phyloP scores from a whole-genome alignment of 2,797 vertebrate species.

The Oreochromis mossambicus region DNA sequence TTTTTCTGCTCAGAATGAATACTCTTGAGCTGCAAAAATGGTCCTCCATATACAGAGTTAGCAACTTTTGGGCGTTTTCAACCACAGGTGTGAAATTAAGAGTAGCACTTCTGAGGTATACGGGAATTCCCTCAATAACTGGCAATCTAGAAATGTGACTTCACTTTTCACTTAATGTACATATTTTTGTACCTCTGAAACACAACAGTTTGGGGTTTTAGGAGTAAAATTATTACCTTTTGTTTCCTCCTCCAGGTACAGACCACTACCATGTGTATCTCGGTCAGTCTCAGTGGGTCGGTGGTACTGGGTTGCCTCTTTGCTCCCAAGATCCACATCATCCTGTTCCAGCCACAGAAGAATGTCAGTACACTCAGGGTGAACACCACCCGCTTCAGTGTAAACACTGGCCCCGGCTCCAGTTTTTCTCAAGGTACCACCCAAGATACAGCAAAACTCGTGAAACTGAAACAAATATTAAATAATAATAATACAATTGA shows the following conservation, averaged over 20 bases:
- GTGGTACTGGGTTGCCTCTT: slow-evolving; percentile 98
- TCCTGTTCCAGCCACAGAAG: slow-evolving; percentile 98
- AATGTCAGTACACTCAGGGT: slow-evolving; percentile 89
- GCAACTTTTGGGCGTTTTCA: neutral
- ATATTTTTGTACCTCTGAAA: neutral
- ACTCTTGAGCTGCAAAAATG: neutral
- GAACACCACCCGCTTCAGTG: slow-evolving; percentile 88
- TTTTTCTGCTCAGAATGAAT: neutral
- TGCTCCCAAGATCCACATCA: slow-evolving; percentile 95
- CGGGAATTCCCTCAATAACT: neutral
- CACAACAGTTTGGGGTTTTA: neutral
- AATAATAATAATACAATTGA: neutral
- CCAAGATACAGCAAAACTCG: neutral
- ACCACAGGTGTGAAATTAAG: neutral
- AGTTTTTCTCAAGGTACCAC: slow-evolving; percentile 85
- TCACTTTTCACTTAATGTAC: neutral
- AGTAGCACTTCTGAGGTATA: neutral
- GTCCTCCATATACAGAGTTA: neutral
- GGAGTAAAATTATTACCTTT: neutral
- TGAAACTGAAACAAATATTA: too few relatives aligned
- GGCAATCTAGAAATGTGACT: neutral
- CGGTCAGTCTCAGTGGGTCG: slow-evolving; percentile 94
- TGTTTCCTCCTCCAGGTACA: slow-evolving; percentile 82
- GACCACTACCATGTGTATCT: slow-evolving; percentile 98
- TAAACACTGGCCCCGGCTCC: slow-evolving; percentile 80